Evolutionary conservation across 2,888 invertebrate genomes (phyloP).

Genomic region (Monoplex corrugatus): DNA sequence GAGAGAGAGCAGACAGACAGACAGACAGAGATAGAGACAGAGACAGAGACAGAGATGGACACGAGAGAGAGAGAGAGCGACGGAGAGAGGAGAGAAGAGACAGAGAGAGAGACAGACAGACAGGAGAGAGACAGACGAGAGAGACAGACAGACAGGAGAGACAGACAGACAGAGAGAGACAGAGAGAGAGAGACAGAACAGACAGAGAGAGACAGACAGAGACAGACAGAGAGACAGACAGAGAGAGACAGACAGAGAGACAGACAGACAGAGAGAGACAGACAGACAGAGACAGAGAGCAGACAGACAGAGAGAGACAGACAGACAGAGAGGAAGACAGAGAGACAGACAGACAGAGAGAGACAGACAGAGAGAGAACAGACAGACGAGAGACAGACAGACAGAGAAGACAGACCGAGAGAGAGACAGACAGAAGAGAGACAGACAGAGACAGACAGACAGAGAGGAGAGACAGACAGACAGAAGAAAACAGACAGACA

Average conservation of each 20-base stretch:
- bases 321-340: too few species aligned
- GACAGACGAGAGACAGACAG: background rate
- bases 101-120: background rate
- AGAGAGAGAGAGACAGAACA: background rate
- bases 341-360: slow-evolving; percentile 1
- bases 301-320: too few species aligned
- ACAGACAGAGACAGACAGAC: background rate
- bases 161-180: background rate
- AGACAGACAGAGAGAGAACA: too few species aligned
- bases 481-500: background rate
- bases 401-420: background rate
- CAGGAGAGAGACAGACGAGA: too few species aligned
- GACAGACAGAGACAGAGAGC: background rate
- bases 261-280: background rate
- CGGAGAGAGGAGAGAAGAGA: too few species aligned
- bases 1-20: too few species aligned
- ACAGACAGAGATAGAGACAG: too few species aligned
- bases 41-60: too few species aligned
- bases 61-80: too few species aligned
- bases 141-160: too few species aligned
- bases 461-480: background rate
- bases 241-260: background rate
- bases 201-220: background rate
- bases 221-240: slow-evolving; percentile 5
- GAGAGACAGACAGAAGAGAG: background rate